A percentile compares a stretch with the other conserved stretches of the same genome.
Evolutionary conservation across 2,797 vertebrate species (phyloP).

Genomic region (Merluccius polli): DNA sequence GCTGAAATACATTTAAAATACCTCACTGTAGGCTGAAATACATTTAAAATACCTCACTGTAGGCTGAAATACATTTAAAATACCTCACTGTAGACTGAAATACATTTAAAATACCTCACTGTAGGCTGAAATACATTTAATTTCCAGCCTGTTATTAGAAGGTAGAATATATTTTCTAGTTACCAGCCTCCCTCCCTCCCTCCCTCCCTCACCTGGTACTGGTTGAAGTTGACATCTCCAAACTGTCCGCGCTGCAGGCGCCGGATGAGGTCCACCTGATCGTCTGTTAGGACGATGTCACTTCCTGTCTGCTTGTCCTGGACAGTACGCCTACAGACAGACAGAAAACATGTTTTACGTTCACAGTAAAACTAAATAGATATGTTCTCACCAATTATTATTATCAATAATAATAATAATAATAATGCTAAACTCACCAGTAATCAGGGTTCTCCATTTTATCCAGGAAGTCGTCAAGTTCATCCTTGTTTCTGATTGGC

Average conservation of each 20-base stretch:
- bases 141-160: too few relatives aligned
- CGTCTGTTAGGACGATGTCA: slow-evolving; percentile 80
- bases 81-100: too few relatives aligned
- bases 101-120: too few relatives aligned
- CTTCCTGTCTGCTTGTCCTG: slow-evolving; percentile 80
- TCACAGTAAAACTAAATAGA: background rate
- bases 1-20: too few relatives aligned
- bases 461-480: slow-evolving; percentile 89
- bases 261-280: slow-evolving; percentile 86
- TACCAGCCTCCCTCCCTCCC: too few relatives aligned
- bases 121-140: too few relatives aligned
- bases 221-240: slow-evolving; percentile 80
- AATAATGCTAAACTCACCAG: slow-evolving; percentile 76
- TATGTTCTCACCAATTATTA: too few relatives aligned
- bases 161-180: too few relatives aligned
- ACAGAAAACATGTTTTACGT: background rate
- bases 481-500: slow-evolving; percentile 86
- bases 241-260: slow-evolving; percentile 88
- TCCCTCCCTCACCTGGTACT: slow-evolving; percentile 77
- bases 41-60: too few relatives aligned
- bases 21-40: too few relatives aligned
- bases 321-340: slow-evolving; percentile 78
- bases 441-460: slow-evolving; percentile 92
- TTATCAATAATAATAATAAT: too few relatives aligned
- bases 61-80: too few relatives aligned